These are phyloP conservation scores for Thereva nobilitata DNA, from an alignment of 2,888 invertebrate genomes.

Conservation along the genomic window DNA sequence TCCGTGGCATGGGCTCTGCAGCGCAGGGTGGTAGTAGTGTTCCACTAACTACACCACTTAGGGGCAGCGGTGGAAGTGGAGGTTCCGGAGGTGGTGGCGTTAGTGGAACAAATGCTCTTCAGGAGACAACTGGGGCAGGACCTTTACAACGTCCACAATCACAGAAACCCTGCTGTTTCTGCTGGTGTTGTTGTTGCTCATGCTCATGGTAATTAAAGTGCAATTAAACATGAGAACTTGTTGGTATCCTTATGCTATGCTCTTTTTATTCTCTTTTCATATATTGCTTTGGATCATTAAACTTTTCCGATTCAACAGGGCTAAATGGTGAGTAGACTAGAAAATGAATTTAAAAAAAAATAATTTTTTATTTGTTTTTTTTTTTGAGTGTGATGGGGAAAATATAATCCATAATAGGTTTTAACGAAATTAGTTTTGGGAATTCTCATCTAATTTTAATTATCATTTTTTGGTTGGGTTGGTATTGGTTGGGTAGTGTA, in stretches of 20 bases:
- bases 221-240: constrained; percentile 2
- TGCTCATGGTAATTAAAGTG: constrained; percentile 66
- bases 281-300: constrained; percentile 24
- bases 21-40: constrained; percentile 50
- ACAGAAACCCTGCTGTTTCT: constrained; percentile 67
- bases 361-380: background rate
- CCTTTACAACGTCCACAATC: constrained; percentile 58
- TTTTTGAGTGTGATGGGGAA: no score
- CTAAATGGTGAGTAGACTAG: constrained; percentile 54
- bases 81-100: constrained; percentile 47
- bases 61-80: constrained; percentile 49
- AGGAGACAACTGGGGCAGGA: constrained; percentile 52
- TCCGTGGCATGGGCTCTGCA: constrained; percentile 58
- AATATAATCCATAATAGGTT: no score
- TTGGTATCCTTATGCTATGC: constrained; percentile 24
- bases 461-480: no score
- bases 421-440: no score
- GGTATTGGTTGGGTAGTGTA: no score
- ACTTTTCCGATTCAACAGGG: constrained; percentile 50
- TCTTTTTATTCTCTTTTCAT: constrained; percentile 45
- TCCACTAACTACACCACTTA: constrained; percentile 47
- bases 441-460: no score
- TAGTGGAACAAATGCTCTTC: constrained; percentile 51
- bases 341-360: background rate
- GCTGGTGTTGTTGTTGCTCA: constrained; percentile 73